These are phyloP conservation scores for Ophioninae sp. DNA, from an alignment of 2,888 invertebrate species.

Conservation along the genomic window DNA sequence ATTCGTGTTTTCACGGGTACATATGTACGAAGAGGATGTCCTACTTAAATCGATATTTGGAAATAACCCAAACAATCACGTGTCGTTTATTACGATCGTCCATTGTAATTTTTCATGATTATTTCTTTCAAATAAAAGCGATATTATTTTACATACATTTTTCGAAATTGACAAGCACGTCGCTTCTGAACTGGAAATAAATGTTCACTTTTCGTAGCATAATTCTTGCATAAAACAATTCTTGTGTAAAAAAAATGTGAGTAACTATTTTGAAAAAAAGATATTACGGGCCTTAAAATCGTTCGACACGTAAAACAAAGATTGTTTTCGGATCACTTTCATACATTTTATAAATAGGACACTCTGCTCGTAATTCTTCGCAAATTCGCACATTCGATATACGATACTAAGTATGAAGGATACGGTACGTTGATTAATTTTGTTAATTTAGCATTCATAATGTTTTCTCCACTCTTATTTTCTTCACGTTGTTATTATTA, in stretches of 20 bases:
- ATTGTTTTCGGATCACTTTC: neutral
- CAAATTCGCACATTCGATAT: conserved; percentile 39
- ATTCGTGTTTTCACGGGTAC: neutral
- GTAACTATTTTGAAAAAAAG: neutral
- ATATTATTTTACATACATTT: neutral
- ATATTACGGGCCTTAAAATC: neutral
- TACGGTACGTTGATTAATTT: conserved; percentile 48
- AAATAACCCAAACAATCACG: neutral
- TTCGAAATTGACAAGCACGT: neutral
- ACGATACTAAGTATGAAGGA: conserved; percentile 36
- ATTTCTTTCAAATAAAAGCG: neutral
- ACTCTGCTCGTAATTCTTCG: neutral
- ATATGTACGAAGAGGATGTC: neutral
- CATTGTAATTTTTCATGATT: neutral
- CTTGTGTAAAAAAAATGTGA: neutral
- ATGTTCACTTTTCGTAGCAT: neutral
- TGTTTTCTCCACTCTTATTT: conserved; percentile 17
- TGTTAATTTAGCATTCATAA: conserved; percentile 22
- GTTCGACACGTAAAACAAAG: neutral
- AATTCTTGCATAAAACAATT: neutral
- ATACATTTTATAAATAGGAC: neutral
- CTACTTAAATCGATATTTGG: neutral
- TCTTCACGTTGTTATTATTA: conserved; percentile 8
- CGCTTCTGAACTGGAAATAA: neutral
- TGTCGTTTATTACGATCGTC: neutral